Percentiles rank a stretch among this genome's conserved stretches.
phyloP scores from a whole-genome alignment of 2,113 vertebrate species.

The Albula goreensis region DNA sequence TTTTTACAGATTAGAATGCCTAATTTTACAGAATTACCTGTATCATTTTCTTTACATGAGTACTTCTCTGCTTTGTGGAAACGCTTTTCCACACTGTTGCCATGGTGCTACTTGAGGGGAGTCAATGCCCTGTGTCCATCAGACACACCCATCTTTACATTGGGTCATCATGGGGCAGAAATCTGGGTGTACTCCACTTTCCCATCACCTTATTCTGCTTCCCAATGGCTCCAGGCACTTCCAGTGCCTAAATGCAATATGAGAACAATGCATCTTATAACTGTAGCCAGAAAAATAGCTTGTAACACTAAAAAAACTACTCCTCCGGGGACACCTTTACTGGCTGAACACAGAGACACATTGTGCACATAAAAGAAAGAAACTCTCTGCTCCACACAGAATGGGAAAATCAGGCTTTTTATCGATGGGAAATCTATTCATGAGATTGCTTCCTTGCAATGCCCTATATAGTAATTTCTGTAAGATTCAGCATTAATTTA shows the following conservation, averaged over 20 bases:
- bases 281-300: neutral
- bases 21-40: neutral
- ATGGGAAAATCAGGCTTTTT: neutral
- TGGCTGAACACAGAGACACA: neutral
- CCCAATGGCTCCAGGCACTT: neutral
- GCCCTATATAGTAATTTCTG: neutral
- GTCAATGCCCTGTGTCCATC: neutral
- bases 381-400: neutral
- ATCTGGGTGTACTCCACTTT: too few species aligned
- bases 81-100: neutral
- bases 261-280: neutral
- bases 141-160: neutral
- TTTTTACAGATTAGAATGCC: too few species aligned
- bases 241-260: neutral
- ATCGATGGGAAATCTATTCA: neutral
- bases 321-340: neutral
- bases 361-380: neutral
- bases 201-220: too few species aligned
- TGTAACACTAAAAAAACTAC: neutral
- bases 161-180: neutral
- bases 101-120: neutral
- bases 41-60: neutral
- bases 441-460: neutral
- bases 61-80: neutral
- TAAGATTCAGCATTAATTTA: neutral